Conservation (phyloP, 2,888 invertebrate species). For the Odontomyia ornata region DNA sequence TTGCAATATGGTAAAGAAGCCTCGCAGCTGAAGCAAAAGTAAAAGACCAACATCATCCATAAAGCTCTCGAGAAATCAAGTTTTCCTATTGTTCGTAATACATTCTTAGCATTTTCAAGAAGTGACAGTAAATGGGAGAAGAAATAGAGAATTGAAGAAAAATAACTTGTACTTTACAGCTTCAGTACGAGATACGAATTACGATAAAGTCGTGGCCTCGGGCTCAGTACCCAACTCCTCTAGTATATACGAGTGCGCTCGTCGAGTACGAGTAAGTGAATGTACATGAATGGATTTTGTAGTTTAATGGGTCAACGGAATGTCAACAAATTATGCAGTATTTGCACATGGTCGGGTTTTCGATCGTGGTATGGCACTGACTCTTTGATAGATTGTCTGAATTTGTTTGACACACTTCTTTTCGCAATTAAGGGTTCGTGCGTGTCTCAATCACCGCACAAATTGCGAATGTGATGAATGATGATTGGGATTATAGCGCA, state of each 20-base stretch:
- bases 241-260: no score
- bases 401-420: constrained; percentile 22
- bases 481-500: neutral
- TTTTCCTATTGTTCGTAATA: constrained; percentile 22
- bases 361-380: neutral
- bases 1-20: no score
- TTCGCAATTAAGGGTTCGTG: neutral
- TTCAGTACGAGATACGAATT: neutral
- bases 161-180: constrained; percentile 12
- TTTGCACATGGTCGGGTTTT: constrained; percentile 9
- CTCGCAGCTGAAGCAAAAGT: no score
- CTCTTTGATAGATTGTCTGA: constrained; percentile 33
- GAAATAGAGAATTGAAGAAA: neutral
- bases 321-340: constrained; percentile 43
- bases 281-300: constrained; percentile 35
- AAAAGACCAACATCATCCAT: neutral
- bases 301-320: constrained; percentile 40
- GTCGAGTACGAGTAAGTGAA: neutral
- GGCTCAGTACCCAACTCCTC: no score
- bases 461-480: neutral
- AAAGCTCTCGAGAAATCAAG: constrained; percentile 13
- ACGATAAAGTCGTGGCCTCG: no score
- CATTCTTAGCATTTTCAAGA: constrained; percentile 27
- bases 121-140: constrained; percentile 16
- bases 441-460: neutral